Base-by-base conservation (phyloP, 1,140 invertebrate genomes). In the Saccostrea cuccullata region DNA sequence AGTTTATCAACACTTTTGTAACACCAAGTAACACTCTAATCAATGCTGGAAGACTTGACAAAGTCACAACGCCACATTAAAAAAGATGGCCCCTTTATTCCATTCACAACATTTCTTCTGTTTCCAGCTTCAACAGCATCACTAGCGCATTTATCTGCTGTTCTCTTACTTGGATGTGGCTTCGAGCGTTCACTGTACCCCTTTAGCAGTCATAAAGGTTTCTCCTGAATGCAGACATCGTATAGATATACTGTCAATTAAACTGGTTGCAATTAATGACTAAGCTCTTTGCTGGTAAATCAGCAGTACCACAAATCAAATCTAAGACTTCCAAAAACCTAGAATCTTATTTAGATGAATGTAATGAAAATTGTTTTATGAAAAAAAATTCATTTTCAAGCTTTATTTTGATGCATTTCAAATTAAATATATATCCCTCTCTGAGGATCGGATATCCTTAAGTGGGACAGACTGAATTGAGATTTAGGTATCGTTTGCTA, bases 51-150 rank as follows among this genome's bases (percentile, higher is more conserved):
- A 40, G 82, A 55, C 26, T 55, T 23, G 13, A 86, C 86, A 82
- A 87, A 83, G 47, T 86, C 56, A 82, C 60, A 86, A 73, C 23
- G 55, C 13, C 55, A 9, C 67, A 77, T 55, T 55, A 88, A 67
- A 77, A 90, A 84, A 30, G 89, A 77, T 86, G 87, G 89, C 15
- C 89, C 89, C 40, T 90, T 90, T 5, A 90, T 90, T n/a, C 89
- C 89, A 85, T 82, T 82, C 26, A 47, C 26, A 82, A 82, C 30
- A 82, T 15, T 55, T 47, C 47, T 82, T 26, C 20, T 55, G 47
- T 55, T 40, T 40, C 30, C 30, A 36, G 30, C 30, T 36, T 36
- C 30, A 36, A 36, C 30, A 36, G 30, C 30, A 36, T 36, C 30
- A 36, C 30, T 36, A 1, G 30, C 30, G 30, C 30, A 36, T 36